Evolutionary conservation across 2,113 vertebrate species (phyloP), one percentile per base, ranked within the genome.

Genomic region (Tupaia tana): DNA sequence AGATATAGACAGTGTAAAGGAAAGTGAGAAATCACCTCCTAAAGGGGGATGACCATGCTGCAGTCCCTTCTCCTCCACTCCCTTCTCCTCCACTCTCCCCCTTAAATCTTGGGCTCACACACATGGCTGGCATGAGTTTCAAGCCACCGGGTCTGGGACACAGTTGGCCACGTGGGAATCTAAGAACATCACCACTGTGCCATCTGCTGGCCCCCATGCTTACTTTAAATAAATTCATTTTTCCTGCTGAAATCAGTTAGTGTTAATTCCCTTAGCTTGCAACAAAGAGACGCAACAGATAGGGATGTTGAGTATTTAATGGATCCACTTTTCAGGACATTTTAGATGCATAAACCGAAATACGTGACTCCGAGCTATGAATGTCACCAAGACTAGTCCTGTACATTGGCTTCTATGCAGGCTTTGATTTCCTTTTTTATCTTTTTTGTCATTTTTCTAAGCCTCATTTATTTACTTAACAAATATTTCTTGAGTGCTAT

Each of bases 391-490:
- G 29, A 90, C 12, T 52, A 31, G 70, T 80, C 61, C 43, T 15
- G 75, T 31, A 63, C 67, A 69, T 83, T 70, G 63, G 24, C 4
- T 66, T 94, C 56, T 82, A 52, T n/a, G 24, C 22, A 73, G 80
- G 69, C 6, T 89, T 86, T 69, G 29, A 63, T 70, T 84, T 90
- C 16, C 63, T 58, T 4, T 63, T 1, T 34, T 69, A 58, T 4
- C 56, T 1, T 34, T 94, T 56, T 27, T 58, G 25, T 78, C 20
- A 70, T 93, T 94, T 94, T 94, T 82, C 8, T 61, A 77, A 82
- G 34, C 80, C 59, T 86, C 4, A 52, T 85, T 71, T 43, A 89
- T 69, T 92, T 54, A 90, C 58, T 85, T 7, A 74, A 43, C 13
- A 74, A 83, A 22, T 59, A 67, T 56, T 91, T 91, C 54, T 80